Conservation (phyloP, 2,113 vertebrate genomes). For the Formicarius rufipectus region DNA sequence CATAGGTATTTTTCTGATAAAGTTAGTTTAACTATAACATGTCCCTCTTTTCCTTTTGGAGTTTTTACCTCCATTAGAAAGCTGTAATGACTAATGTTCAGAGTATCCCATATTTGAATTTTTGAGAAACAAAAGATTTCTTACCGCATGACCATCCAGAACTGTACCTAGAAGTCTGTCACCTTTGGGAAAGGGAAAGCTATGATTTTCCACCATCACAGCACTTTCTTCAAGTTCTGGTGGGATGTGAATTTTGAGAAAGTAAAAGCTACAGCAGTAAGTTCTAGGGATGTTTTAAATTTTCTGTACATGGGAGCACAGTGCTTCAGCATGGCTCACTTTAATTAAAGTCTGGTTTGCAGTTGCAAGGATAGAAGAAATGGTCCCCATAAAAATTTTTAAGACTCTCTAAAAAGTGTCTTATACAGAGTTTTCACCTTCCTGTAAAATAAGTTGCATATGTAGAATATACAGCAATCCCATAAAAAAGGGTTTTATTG, state of each 20-base stretch:
- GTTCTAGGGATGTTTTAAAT: background rate
- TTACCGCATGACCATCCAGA: background rate
- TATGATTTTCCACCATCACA: background rate
- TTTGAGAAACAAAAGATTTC: background rate
- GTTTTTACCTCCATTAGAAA: background rate
- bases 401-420: conserved; percentile 23
- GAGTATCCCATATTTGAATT: background rate
- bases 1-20: background rate
- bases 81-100: background rate
- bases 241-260: background rate
- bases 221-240: background rate
- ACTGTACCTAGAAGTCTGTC: background rate
- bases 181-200: background rate
- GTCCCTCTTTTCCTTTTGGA: background rate
- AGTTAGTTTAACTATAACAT: background rate
- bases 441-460: conserved; percentile 32
- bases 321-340: background rate
- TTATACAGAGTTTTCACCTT: background rate
- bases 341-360: conserved; percentile 46
- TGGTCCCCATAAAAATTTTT: conserved; percentile 6
- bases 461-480: conserved; percentile 8
- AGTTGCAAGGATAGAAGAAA: conserved; percentile 22
- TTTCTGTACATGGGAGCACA: background rate
- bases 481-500: conserved; percentile 24
- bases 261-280: background rate